Evolutionary conservation across 2,888 invertebrate genomes (phyloP).

Genomic region (Cloeon dipterum): DNA sequence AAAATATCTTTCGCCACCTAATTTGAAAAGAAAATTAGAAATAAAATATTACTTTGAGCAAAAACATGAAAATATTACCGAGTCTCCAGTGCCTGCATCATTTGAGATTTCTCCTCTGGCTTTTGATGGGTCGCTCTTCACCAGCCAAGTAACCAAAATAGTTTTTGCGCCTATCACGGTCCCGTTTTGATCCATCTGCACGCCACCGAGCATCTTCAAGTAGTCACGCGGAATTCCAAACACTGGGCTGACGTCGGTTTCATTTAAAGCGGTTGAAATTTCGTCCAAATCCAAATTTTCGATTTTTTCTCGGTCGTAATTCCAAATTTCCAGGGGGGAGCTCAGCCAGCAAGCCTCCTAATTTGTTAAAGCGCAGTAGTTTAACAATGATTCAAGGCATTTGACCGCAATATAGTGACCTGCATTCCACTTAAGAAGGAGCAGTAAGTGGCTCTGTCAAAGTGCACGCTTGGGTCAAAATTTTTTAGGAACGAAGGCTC

Average conservation of each 20-base stretch:
- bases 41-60: neutral
- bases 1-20: slow-evolving; percentile 11
- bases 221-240: slow-evolving; percentile 41
- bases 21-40: neutral
- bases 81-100: slow-evolving; percentile 48
- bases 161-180: slow-evolving; percentile 37
- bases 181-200: slow-evolving; percentile 29
- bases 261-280: slow-evolving; percentile 34
- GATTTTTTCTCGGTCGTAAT: slow-evolving; percentile 28
- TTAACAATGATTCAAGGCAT: too few species aligned
- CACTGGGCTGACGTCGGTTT: slow-evolving; percentile 30
- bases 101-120: slow-evolving; percentile 34
- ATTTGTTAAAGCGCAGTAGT: too few species aligned
- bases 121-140: neutral
- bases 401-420: too few species aligned
- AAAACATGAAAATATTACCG: slow-evolving; percentile 30
- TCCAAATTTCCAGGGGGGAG: slow-evolving; percentile 48
- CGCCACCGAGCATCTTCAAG: slow-evolving; percentile 34
- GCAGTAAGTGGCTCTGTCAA: slow-evolving; percentile 35
- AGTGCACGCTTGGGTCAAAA: slow-evolving; percentile 31
- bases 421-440: slow-evolving; percentile 33
- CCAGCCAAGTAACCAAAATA: slow-evolving; percentile 13
- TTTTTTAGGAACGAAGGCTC: neutral
- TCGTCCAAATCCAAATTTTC: slow-evolving; percentile 29
- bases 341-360: slow-evolving; percentile 30